Percentiles rank a stretch among this genome's conserved stretches.
Conservation (phyloP, 2,888 invertebrate genomes). For the Julus scanicus region DNA sequence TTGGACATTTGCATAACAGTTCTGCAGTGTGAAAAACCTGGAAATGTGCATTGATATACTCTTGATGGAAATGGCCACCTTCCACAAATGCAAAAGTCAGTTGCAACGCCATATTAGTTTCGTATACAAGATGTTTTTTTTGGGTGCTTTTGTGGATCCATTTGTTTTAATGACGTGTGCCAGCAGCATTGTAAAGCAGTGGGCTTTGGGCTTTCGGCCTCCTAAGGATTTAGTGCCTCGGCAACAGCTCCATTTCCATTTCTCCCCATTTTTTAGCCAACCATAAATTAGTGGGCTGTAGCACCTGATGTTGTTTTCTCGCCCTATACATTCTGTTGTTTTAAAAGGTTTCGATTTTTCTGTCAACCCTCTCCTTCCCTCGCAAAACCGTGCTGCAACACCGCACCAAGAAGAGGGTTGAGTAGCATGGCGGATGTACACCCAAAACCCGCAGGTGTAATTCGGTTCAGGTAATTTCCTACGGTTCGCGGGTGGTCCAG, state of each 20-base stretch:
- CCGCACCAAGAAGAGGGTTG: background rate
- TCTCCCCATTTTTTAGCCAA: background rate
- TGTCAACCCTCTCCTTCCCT: background rate
- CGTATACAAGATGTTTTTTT: background rate
- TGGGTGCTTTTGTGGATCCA: background rate
- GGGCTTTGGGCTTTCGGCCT: background rate
- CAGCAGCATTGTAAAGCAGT: background rate
- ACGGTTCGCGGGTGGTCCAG: slow-evolving; percentile 5
- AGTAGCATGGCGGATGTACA: background rate
- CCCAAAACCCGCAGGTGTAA: background rate
- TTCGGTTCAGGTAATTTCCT: background rate
- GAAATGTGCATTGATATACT: too few species aligned
- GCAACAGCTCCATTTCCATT: slow-evolving; percentile 30
- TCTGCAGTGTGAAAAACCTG: too few species aligned
- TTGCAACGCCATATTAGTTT: too few species aligned
- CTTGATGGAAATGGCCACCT: too few species aligned
- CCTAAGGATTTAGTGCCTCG: background rate
- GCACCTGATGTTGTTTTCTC: slow-evolving; percentile 29
- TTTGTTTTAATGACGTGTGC: background rate
- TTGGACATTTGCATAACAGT: too few species aligned
- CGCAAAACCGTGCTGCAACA: background rate
- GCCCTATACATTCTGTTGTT: background rate
- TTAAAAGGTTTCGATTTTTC: slow-evolving; percentile 42
- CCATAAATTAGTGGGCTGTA: slow-evolving; percentile 6
- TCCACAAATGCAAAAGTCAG: too few species aligned